Evolutionary conservation across 2,888 invertebrate species (phyloP).

Genomic region (Apotomis capreana): DNA sequence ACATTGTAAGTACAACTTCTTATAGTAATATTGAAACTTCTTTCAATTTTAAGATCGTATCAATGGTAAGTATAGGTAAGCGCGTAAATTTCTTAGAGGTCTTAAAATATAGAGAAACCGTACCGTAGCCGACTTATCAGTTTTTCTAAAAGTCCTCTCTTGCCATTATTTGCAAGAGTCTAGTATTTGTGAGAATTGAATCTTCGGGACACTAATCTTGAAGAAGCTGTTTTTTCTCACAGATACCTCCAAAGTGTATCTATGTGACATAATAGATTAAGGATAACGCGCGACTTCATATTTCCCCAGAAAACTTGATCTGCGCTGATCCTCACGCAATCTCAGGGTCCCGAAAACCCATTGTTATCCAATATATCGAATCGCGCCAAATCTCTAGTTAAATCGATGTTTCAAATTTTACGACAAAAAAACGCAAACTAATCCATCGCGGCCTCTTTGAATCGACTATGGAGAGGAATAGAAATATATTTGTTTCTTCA

Average conservation of each 20-base stretch:
- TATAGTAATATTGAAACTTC: too few species aligned
- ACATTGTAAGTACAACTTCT: too few species aligned
- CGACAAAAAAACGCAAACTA: constrained; percentile 70
- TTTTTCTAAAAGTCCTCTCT: too few species aligned
- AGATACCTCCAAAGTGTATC: constrained; percentile 3
- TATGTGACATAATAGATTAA: constrained; percentile 39
- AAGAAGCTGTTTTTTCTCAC: constrained; percentile 5
- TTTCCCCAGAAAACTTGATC: constrained; percentile 67
- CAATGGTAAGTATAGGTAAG: too few species aligned
- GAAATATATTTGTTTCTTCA: constrained; percentile 75
- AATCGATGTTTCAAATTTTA: constrained; percentile 77
- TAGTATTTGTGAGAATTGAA: not conserved
- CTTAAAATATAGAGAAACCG: too few species aligned
- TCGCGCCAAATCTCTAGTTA: constrained; percentile 74
- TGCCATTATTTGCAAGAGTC: too few species aligned
- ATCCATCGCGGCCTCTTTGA: constrained; percentile 79
- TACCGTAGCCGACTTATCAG: not conserved
- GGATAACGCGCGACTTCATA: constrained; percentile 47
- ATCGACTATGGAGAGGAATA: constrained; percentile 59
- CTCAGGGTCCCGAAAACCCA: constrained; percentile 72
- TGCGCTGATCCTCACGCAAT: constrained; percentile 67
- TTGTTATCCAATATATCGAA: constrained; percentile 71
- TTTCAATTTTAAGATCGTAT: too few species aligned
- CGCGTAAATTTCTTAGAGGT: too few species aligned
- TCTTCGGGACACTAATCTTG: not conserved